Base-by-base conservation (phyloP, 2,888 invertebrate genomes). In the Aphelenchoides bicaudatus region DNA sequence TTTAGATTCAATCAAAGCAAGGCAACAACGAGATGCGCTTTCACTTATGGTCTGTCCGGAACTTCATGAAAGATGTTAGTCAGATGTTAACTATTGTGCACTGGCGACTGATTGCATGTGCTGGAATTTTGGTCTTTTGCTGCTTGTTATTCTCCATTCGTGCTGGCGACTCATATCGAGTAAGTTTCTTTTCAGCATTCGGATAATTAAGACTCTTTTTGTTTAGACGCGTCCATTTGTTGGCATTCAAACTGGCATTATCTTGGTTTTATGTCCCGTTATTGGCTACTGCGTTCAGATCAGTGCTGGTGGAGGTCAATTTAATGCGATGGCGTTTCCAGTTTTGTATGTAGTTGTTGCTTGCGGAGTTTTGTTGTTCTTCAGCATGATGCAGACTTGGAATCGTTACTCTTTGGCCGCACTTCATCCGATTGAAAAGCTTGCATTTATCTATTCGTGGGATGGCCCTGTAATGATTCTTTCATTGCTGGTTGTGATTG, bases 401-500 rank as follows among this genome's bases (percentile, higher is more conserved):
- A 61, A 65, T 4, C 65, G 75, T 25, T 76, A 73, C 59, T 72
- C 73, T 0, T 63, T 69, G 28, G 73, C 71, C 5, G 71, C 77
- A 31, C 61, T 75, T 29, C 77, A 77, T 61, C 76, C 76, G 6
- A 65, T 68, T 5, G 78, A 79, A 59, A 79, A 78, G 57, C 62
- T 79, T 53, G 72, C 73, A 21, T 75, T 79, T 58, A 63, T 79
- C 47, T 56, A 74, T 49, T 60, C 71, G 8, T 74, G 77, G 61
- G 79, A 78, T 51, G 71, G 66, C 5, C 72, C 75, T 8, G 68
- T 68, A 39, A 54, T 68, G 19, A 64, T 69, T 13, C 10, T 61
- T 43, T 30, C 47, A 16, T 19, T 58, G 55, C 21, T 58, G 31
- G 27, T 28, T 16, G 34, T 62, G 2, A 58, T 58, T 3, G 25